These are phyloP conservation scores for Athene cunicularia DNA, from an alignment of 2,113 vertebrate species.

Conservation along the genomic window DNA sequence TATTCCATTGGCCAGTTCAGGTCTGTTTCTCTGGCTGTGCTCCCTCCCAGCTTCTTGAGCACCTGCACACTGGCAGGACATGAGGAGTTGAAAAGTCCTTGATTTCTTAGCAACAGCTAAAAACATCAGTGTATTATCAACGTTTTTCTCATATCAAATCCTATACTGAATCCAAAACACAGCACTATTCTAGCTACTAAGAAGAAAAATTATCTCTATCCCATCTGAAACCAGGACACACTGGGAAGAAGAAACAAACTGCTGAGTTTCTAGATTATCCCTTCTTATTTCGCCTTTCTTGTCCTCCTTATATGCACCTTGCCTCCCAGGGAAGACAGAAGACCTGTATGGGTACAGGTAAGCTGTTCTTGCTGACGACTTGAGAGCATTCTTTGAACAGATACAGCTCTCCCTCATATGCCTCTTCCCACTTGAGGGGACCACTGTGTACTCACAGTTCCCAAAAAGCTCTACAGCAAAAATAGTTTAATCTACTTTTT, in stretches of 20 bases:
- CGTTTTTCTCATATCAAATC: too few species aligned
- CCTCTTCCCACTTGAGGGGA: background rate
- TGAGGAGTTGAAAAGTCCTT: too few species aligned
- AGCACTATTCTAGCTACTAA: too few species aligned
- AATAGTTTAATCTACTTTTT: background rate
- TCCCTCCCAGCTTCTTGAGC: too few species aligned
- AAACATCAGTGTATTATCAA: too few species aligned
- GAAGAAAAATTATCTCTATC: too few species aligned
- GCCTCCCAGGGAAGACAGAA: background rate
- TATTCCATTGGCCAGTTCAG: too few species aligned
- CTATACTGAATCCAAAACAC: too few species aligned
- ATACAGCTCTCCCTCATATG: background rate
- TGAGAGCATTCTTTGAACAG: background rate
- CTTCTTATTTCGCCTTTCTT: background rate
- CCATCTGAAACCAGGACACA: too few species aligned
- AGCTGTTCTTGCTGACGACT: background rate
- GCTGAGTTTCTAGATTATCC: background rate
- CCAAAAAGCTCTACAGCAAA: background rate
- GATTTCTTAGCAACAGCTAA: too few species aligned
- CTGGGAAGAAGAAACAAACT: background rate
- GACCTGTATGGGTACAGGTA: background rate
- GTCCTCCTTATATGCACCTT: background rate
- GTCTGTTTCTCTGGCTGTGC: too few species aligned
- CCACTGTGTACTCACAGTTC: background rate
- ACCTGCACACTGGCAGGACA: too few species aligned